Conservation (phyloP, 2,888 invertebrate species). For the Ernsta delagoae region DNA sequence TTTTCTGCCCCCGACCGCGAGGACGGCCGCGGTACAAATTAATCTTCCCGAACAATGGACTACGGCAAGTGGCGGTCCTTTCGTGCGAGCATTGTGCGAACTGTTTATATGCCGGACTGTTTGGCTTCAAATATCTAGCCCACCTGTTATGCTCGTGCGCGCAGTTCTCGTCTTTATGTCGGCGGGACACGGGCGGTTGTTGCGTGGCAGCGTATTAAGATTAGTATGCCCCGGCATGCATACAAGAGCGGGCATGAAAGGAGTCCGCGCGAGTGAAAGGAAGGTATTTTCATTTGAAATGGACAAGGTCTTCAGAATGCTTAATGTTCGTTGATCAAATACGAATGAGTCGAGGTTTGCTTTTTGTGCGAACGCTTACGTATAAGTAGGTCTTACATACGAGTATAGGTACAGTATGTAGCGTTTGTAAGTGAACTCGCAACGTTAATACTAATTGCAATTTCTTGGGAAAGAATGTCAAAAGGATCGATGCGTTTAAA, state of each 20-base stretch:
- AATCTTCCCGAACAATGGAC: constrained; percentile 66
- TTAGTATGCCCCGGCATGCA: constrained; percentile 32
- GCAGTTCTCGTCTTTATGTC: constrained; percentile 9
- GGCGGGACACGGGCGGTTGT: neutral
- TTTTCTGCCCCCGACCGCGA: constrained; percentile 46
- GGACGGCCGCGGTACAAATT: constrained; percentile 61
- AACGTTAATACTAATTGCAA: no score
- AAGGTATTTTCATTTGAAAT: constrained; percentile 41
- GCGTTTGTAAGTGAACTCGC: no score
- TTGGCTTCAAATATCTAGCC: constrained; percentile 33
- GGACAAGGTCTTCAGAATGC: constrained; percentile 40
- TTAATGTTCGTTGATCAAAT: constrained; percentile 38
- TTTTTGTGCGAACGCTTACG: constrained; percentile 6
- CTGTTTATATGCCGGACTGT: constrained; percentile 35
- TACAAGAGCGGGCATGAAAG: constrained; percentile 32
- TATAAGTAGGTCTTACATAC: no score
- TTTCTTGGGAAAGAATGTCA: no score
- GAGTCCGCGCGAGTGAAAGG: constrained; percentile 37
- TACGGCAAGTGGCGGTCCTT: no score
- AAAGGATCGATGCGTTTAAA: no score
- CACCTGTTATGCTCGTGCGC: constrained; percentile 17
- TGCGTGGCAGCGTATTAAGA: constrained; percentile 3
- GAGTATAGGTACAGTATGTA: no score
- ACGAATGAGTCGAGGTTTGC: constrained; percentile 19
- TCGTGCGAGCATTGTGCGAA: constrained; percentile 55